These are phyloP conservation scores for Keiferia lycopersicella DNA, from an alignment of 2,888 invertebrate species.

Conservation along the genomic window DNA sequence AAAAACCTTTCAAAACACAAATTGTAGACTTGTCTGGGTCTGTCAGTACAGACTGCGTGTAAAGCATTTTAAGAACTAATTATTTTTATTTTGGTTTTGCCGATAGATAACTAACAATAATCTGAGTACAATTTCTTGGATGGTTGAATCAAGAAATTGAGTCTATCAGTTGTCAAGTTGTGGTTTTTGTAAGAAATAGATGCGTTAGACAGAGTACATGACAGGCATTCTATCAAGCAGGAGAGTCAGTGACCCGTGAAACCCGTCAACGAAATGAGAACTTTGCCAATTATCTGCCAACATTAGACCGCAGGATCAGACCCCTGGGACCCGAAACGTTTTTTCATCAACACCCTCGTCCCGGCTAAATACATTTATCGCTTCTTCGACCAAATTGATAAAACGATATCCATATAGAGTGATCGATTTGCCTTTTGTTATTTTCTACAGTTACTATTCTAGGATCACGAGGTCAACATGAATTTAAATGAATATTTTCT, in stretches of 20 bases:
- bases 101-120: not conserved
- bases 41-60: too few relatives aligned
- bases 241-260: constrained; percentile 43
- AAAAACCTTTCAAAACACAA: too few relatives aligned
- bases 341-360: constrained; percentile 39
- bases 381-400: constrained; percentile 21
- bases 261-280: constrained; percentile 50
- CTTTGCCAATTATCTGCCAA: constrained; percentile 55
- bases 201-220: constrained; percentile 34
- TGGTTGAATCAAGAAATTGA: not conserved
- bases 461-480: too few relatives aligned
- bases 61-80: too few relatives aligned
- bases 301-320: constrained; percentile 44
- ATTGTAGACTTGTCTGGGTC: too few relatives aligned
- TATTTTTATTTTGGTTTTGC: too few relatives aligned
- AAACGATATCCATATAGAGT: constrained; percentile 21
- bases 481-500: too few relatives aligned
- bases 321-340: constrained; percentile 43
- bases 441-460: too few relatives aligned
- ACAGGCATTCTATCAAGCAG: constrained; percentile 45
- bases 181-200: constrained; percentile 6
- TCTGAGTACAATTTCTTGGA: not conserved
- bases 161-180: not conserved
- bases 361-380: constrained; percentile 25
- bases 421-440: not conserved